phyloP scores from a whole-genome alignment of 2,113 vertebrate species.

The Cervus canadensis region DNA sequence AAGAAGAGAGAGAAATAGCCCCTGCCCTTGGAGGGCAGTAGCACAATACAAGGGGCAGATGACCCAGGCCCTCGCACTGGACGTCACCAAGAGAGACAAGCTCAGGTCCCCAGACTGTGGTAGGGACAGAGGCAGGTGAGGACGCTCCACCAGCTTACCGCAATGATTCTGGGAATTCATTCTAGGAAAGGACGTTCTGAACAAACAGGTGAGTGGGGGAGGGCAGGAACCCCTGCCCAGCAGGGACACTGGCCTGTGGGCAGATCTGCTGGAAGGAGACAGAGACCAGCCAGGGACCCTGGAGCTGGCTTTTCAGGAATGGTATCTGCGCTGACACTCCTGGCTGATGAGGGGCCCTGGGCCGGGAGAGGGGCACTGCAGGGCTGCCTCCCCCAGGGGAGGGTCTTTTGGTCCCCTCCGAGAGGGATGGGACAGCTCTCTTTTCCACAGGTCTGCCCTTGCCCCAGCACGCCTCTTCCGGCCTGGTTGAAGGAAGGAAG shows the following conservation, averaged over 20 bases:
- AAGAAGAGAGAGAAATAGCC: neutral
- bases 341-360: no score
- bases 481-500: neutral
- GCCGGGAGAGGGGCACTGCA: neutral
- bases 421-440: neutral
- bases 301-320: neutral
- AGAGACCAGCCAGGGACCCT: neutral
- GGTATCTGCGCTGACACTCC: neutral
- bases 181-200: neutral
- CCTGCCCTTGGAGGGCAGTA: neutral
- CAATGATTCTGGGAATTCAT: neutral
- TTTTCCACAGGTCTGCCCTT: no score
- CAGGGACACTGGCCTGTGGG: neutral
- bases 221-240: neutral
- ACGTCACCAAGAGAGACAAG: neutral
- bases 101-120: neutral
- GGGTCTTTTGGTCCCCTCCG: neutral
- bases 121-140: neutral
- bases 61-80: neutral
- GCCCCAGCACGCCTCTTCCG: neutral
- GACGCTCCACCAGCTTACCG: neutral
- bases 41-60: fast-evolving
- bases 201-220: neutral
- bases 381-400: neutral
- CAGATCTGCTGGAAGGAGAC: neutral